Conservation (phyloP, 2,888 invertebrate genomes). For the Oithona nana region DNA sequence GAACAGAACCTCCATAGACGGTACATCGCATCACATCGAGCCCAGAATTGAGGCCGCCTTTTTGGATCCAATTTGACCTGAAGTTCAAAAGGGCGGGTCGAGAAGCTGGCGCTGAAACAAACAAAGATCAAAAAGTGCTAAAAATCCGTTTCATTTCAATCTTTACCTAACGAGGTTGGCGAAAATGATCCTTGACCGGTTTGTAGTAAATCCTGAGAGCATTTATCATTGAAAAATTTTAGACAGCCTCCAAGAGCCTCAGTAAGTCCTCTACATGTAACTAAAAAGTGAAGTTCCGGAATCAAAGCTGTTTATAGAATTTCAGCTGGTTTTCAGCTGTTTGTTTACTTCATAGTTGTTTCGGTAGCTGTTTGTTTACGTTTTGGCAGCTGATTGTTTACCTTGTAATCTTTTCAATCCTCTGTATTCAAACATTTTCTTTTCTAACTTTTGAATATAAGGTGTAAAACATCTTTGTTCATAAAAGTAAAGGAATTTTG, state of each 20-base stretch:
- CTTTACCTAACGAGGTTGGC: background rate
- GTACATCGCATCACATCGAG: background rate
- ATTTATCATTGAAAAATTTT: background rate
- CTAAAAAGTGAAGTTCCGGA: no score
- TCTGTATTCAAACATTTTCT: background rate
- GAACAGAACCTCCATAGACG: background rate
- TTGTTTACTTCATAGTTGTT: no score
- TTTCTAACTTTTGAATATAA: background rate
- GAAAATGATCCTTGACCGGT: background rate
- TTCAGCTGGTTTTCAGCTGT: no score
- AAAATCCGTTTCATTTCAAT: no score
- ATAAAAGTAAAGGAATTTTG: background rate
- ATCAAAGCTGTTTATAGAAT: no score
- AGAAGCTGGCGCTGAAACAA: background rate
- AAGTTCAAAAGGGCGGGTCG: background rate
- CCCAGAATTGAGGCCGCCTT: background rate
- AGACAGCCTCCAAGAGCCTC: background rate
- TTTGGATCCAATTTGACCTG: background rate
- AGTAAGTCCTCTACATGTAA: background rate
- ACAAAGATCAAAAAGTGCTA: no score
- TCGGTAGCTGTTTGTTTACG: no score
- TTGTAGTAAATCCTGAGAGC: background rate
- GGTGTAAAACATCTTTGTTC: background rate
- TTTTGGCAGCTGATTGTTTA: no score
- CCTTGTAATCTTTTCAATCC: background rate